Percentiles rank a stretch among this genome's conserved stretches.
Conservation (phyloP, 1,140 invertebrate species). For the Lepidotrigona ventralis region DNA sequence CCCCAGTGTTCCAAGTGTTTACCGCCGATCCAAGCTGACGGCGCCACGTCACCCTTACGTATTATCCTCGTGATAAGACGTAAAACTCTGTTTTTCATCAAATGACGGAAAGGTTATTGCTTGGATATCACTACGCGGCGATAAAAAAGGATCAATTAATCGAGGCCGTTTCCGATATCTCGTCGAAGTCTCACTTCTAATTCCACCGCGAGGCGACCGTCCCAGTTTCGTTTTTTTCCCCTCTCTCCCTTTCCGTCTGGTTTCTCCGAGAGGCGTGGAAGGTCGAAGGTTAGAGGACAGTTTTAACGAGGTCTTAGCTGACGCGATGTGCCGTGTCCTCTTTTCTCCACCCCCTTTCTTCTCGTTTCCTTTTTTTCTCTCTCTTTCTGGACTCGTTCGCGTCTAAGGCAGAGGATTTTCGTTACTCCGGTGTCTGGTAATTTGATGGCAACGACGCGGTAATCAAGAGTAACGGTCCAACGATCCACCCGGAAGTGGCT, state of each 20-base stretch:
- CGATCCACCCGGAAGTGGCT: slow-evolving; percentile 46
- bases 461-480: slow-evolving; percentile 57
- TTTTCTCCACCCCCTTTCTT: neutral
- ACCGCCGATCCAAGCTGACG: neutral
- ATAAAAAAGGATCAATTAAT: slow-evolving; percentile 57
- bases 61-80: slow-evolving; percentile 53
- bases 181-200: slow-evolving; percentile 26
- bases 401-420: slow-evolving; percentile 33
- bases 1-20: slow-evolving; percentile 6
- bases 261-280: slow-evolving; percentile 22
- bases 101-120: slow-evolving; percentile 51
- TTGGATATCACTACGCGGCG: neutral
- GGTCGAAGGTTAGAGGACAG: slow-evolving; percentile 50
- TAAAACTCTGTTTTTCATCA: slow-evolving; percentile 67
- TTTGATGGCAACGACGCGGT: slow-evolving; percentile 55
- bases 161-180: slow-evolving; percentile 13
- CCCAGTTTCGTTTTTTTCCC: slow-evolving; percentile 28
- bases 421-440: slow-evolving; percentile 50
- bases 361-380: slow-evolving; percentile 5
- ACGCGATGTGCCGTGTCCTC: slow-evolving; percentile 13
- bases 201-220: neutral
- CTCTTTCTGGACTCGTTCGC: slow-evolving; percentile 3
- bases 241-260: neutral
- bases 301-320: slow-evolving; percentile 54
- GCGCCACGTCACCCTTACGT: neutral